These are phyloP conservation scores for Acridotheres tristis DNA, from an alignment of 2,797 vertebrate genomes.

Conservation along the genomic window DNA sequence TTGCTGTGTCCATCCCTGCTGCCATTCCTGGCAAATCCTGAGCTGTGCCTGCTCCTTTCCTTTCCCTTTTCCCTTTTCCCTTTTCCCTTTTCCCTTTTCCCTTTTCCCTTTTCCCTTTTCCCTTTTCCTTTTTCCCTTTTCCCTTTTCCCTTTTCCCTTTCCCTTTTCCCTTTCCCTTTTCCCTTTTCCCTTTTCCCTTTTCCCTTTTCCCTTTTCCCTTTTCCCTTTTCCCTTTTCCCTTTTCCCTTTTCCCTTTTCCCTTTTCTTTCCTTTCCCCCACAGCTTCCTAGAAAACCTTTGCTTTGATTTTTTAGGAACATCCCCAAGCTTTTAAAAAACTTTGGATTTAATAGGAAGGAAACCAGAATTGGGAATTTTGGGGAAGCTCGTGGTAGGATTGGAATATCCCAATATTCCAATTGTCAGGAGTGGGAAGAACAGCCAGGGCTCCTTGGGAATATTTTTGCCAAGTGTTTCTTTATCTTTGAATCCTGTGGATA, in stretches of 20 bases:
- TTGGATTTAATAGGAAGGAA: neutral
- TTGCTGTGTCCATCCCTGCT: too few relatives aligned
- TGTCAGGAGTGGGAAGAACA: neutral
- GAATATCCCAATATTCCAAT: neutral
- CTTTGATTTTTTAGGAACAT: neutral
- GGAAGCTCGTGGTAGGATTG: neutral
- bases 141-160: too few relatives aligned
- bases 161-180: too few relatives aligned
- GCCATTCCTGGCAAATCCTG: too few relatives aligned
- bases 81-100: too few relatives aligned
- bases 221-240: too few relatives aligned
- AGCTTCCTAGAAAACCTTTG: neutral
- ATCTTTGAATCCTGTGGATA: neutral
- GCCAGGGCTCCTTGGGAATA: rapidly evolving
- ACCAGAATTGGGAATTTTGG: neutral
- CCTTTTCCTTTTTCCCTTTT: too few relatives aligned
- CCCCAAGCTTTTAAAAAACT: neutral
- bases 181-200: too few relatives aligned
- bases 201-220: neutral
- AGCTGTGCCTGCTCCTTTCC: too few relatives aligned
- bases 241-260: too few relatives aligned
- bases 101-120: too few relatives aligned
- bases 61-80: too few relatives aligned
- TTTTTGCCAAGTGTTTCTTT: neutral
- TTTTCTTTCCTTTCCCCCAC: neutral